Conservation (phyloP, 1,140 invertebrate species). For the Leptinotarsa undecemlineata region DNA sequence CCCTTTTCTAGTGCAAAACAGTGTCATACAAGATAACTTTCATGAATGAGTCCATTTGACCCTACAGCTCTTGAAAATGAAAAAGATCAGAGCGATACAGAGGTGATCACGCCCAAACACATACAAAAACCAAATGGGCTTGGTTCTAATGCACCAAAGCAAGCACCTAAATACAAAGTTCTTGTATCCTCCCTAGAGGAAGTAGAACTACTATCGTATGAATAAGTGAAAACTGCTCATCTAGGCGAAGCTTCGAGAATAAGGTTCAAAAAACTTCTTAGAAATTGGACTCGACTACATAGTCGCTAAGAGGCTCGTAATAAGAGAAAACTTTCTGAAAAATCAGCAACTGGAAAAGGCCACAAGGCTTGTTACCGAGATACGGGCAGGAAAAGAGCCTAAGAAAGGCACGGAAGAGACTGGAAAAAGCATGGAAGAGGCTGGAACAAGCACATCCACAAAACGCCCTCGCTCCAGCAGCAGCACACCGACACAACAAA, state of each 20-base stretch:
- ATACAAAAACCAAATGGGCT: not conserved
- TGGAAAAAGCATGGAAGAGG: too few relatives aligned
- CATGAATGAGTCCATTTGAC: too few relatives aligned
- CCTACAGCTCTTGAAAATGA: too few relatives aligned
- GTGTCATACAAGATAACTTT: too few relatives aligned
- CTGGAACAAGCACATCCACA: too few relatives aligned
- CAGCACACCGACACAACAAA: not conserved
- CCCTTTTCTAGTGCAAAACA: too few relatives aligned
- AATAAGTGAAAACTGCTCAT: conserved; percentile 6
- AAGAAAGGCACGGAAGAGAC: too few relatives aligned
- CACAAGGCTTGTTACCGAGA: too few relatives aligned
- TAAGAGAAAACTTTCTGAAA: not conserved
- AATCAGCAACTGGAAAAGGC: too few relatives aligned
- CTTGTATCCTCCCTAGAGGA: not conserved
- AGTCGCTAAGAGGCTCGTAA: not conserved
- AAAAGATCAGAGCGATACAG: not conserved
- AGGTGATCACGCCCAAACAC: not conserved
- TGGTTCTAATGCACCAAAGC: not conserved
- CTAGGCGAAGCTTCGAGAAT: conserved; percentile 3
- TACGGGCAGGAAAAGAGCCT: too few relatives aligned
- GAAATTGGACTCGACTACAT: not conserved
- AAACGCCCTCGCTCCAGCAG: too few relatives aligned
- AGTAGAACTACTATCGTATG: not conserved
- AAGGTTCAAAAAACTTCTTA: not conserved
- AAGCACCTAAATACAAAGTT: not conserved